These are phyloP conservation scores for Anagyrus pseudococci DNA, from an alignment of 2,888 invertebrate species.

Conservation along the genomic window DNA sequence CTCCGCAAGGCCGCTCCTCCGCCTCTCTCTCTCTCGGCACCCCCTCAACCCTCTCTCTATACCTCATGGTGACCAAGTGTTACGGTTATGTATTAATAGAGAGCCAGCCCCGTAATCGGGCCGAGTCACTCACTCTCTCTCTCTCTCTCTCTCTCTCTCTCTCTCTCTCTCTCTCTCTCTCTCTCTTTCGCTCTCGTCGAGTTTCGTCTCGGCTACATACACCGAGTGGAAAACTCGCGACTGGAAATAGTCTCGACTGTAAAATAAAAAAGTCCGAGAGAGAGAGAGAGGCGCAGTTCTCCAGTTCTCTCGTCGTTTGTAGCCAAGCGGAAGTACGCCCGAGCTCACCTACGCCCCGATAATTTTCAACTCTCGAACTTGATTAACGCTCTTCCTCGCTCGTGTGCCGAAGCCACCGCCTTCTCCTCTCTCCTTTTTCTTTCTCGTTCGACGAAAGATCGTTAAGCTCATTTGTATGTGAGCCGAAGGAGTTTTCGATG, in stretches of 20 bases:
- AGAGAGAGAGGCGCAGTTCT: too few species aligned
- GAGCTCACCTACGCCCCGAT: conserved; percentile 19
- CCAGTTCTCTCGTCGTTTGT: too few species aligned
- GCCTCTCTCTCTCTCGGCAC: too few species aligned
- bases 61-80: neutral
- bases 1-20: too few species aligned
- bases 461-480: neutral
- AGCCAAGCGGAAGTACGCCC: conserved; percentile 47
- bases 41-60: too few species aligned
- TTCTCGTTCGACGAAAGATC: neutral
- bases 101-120: too few species aligned
- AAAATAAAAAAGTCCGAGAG: too few species aligned
- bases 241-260: conserved; percentile 31
- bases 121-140: too few species aligned
- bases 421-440: neutral
- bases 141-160: neutral
- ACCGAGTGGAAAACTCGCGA: neutral
- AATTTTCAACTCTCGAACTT: conserved; percentile 37
- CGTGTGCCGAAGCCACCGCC: neutral
- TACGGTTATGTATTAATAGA: too few species aligned
- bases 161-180: neutral
- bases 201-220: neutral
- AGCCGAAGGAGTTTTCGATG: neutral
- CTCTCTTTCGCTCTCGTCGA: neutral
- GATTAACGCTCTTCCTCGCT: conserved; percentile 44